Conservation (phyloP, 2,797 vertebrate genomes). For the Coregonus suidteri region DNA sequence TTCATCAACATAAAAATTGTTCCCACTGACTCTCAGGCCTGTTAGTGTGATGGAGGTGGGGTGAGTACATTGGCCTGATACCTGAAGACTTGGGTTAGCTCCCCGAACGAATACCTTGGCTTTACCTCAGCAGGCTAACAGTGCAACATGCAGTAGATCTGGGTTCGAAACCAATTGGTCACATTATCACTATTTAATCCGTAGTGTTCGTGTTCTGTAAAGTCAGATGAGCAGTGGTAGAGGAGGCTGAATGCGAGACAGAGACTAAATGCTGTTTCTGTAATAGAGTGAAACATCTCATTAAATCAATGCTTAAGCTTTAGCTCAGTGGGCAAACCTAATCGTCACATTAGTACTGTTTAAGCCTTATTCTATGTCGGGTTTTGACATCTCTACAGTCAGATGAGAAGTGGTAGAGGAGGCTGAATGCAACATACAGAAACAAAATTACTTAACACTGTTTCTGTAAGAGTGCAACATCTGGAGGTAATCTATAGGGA, state of each 20-base stretch:
- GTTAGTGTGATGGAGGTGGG: no score
- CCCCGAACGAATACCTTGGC: not conserved
- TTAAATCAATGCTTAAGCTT: no score
- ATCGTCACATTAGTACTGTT: no score
- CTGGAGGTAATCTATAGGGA: constrained; percentile 67
- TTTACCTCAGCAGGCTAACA: not conserved
- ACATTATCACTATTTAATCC: not conserved
- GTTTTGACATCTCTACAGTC: not conserved
- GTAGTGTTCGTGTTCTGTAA: no score
- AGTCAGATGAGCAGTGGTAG: no score
- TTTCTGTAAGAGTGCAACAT: constrained; percentile 58
- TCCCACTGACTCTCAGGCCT: not conserved
- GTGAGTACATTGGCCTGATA: not conserved
- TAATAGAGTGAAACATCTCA: no score
- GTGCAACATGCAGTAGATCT: not conserved
- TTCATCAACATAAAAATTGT: no score
- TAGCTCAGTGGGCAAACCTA: no score
- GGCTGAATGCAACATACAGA: not conserved
- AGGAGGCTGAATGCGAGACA: no score
- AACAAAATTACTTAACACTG: constrained; percentile 15
- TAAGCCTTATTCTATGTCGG: not conserved
- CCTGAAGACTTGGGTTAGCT: not conserved
- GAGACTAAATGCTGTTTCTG: no score
- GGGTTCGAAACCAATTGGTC: not conserved
- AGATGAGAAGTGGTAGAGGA: not conserved